These are phyloP conservation scores for Eustalomyia histrio DNA, from an alignment of 2,888 invertebrate species.

Conservation along the genomic window DNA sequence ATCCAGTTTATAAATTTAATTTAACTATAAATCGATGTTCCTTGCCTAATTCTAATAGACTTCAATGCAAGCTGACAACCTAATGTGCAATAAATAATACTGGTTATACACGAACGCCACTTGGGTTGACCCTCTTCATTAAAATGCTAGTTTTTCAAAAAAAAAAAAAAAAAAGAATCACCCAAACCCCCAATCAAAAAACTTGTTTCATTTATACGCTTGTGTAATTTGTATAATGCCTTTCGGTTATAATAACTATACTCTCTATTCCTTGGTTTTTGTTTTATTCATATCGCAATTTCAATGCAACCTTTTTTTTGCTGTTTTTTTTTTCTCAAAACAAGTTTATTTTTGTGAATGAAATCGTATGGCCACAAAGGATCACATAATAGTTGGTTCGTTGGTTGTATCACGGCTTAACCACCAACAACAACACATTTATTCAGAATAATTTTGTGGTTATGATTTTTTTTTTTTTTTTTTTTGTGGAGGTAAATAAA, in stretches of 20 bases:
- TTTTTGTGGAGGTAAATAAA: constrained; percentile 30
- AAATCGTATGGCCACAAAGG: constrained; percentile 50
- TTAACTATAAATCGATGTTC: too few species aligned
- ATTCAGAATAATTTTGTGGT: constrained; percentile 49
- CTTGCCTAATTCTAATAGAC: too few species aligned
- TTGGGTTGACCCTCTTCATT: too few species aligned
- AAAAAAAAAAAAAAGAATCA: too few species aligned
- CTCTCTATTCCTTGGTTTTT: constrained; percentile 25
- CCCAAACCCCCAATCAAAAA: not conserved
- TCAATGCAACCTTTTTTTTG: constrained; percentile 29
- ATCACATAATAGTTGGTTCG: constrained; percentile 35
- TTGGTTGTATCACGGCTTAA: constrained; percentile 33
- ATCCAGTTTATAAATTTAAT: too few species aligned
- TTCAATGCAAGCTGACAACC: too few species aligned
- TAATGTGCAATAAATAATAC: too few species aligned
- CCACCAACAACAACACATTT: constrained; percentile 28
- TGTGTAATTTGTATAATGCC: not conserved
- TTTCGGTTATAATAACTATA: constrained; percentile 7
- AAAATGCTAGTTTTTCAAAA: too few species aligned
- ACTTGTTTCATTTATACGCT: not conserved
- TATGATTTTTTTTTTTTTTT: constrained; percentile 19
- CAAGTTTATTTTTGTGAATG: constrained; percentile 33
- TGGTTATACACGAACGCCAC: too few species aligned
- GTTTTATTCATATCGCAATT: constrained; percentile 34
- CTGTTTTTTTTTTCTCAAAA: constrained; percentile 14